These are phyloP conservation scores for Rosalia funebris DNA, from an alignment of 2,888 invertebrate species.

Conservation along the genomic window DNA sequence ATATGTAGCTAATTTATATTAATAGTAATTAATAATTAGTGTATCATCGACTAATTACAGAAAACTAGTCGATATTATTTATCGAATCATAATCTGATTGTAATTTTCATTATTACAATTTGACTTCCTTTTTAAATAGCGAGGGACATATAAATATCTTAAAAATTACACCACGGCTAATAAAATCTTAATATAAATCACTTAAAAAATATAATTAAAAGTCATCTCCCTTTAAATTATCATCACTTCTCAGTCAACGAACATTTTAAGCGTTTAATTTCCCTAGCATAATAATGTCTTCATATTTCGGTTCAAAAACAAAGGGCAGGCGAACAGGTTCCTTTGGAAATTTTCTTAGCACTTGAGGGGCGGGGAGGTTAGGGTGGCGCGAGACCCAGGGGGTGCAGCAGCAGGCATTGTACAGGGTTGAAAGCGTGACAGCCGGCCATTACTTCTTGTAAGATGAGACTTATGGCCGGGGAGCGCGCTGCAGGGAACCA, in stretches of 20 bases:
- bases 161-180: constrained; percentile 11
- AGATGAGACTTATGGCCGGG: constrained; percentile 61
- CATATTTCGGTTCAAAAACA: constrained; percentile 20
- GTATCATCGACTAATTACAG: too few species aligned
- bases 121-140: too few species aligned
- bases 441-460: constrained; percentile 66
- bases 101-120: too few species aligned
- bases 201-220: constrained; percentile 21
- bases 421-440: constrained; percentile 63
- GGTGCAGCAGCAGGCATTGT: constrained; percentile 53
- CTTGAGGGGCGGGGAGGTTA: constrained; percentile 35
- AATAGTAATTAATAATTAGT: too few species aligned
- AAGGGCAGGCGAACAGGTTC: constrained; percentile 25
- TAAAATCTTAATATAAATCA: constrained; percentile 13
- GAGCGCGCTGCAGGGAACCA: constrained; percentile 63
- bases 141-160: too few species aligned
- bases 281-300: constrained; percentile 22
- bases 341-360: constrained; percentile 27
- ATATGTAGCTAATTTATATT: too few species aligned
- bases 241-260: constrained; percentile 3
- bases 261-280: constrained; percentile 19
- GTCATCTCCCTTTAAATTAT: constrained; percentile 12
- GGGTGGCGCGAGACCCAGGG: constrained; percentile 36
- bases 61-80: too few species aligned
- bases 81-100: too few species aligned